Conservation (phyloP, 2,113 vertebrate genomes). For the Mystacornis crossleyi region DNA sequence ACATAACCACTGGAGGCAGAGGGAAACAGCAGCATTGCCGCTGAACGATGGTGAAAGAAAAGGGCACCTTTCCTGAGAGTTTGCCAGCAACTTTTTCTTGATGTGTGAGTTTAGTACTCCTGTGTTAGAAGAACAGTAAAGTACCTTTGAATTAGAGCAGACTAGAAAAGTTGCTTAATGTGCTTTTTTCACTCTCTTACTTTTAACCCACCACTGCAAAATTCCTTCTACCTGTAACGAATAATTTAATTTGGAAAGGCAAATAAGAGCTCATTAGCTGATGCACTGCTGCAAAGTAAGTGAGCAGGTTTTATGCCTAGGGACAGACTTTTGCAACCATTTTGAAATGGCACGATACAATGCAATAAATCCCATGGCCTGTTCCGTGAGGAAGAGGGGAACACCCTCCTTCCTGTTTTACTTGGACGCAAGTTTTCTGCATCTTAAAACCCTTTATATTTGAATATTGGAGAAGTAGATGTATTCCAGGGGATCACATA, state of each 20-base stretch:
- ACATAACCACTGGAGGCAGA: conserved; percentile 35
- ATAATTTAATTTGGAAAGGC: conserved; percentile 43
- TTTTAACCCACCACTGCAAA: conserved; percentile 41
- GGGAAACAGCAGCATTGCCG: background rate
- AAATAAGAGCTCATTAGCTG: conserved; percentile 56
- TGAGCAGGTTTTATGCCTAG: conserved; percentile 18
- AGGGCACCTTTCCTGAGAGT: conserved; percentile 56
- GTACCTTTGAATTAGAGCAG: conserved; percentile 32
- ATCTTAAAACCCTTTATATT: background rate
- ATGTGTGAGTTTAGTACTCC: background rate
- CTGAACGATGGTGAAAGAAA: background rate
- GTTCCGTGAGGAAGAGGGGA: background rate
- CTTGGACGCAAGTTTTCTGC: background rate
- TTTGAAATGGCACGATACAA: conserved; percentile 14
- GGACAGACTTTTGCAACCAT: conserved; percentile 10
- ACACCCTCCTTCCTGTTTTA: background rate
- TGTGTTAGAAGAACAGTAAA: background rate
- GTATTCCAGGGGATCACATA: background rate
- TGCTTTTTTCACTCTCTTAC: background rate
- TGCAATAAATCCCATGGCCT: background rate
- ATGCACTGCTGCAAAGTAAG: background rate
- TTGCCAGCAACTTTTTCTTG: conserved; percentile 46
- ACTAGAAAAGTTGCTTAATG: conserved; percentile 18
- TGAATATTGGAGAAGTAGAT: background rate
- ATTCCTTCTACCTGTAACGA: conserved; percentile 25